A percentile compares a stretch with the other conserved stretches of the same genome.
These are phyloP conservation scores for Epicampocera succincta DNA, from an alignment of 2,888 invertebrate species.

Conservation along the genomic window DNA sequence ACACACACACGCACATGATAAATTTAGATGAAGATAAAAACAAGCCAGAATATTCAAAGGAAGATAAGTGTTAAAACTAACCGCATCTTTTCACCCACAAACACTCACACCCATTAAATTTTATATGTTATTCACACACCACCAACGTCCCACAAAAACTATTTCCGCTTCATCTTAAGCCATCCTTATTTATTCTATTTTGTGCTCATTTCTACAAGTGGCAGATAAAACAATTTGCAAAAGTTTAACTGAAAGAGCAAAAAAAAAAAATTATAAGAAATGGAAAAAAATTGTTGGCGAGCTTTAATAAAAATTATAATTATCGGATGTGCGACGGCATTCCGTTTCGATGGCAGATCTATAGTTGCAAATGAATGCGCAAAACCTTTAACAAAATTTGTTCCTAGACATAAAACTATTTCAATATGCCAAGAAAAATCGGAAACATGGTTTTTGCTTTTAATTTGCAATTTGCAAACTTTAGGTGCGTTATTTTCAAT, in stretches of 20 bases:
- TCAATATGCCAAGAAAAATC: too few relatives aligned
- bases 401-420: too few relatives aligned
- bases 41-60: constrained; percentile 61
- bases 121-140: constrained; percentile 29
- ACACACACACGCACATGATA: constrained; percentile 31
- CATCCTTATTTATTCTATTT: not conserved
- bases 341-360: too few relatives aligned
- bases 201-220: not conserved
- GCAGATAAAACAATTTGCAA: constrained; percentile 20
- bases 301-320: too few relatives aligned
- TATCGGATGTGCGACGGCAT: too few relatives aligned
- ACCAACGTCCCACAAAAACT: not conserved
- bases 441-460: too few relatives aligned
- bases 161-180: constrained; percentile 1
- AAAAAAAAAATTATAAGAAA: not conserved
- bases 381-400: too few relatives aligned
- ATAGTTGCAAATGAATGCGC: too few relatives aligned
- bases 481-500: too few relatives aligned
- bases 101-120: constrained; percentile 23
- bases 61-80: constrained; percentile 69
- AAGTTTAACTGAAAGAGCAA: not conserved
- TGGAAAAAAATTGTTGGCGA: too few relatives aligned
- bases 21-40: constrained; percentile 31
- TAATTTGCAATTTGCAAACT: too few relatives aligned
- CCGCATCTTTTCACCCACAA: constrained; percentile 60